Percentiles rank a stretch among this genome's conserved stretches.
Conservation (phyloP, 2,113 vertebrate species). For the Lichenostomus cassidix region DNA sequence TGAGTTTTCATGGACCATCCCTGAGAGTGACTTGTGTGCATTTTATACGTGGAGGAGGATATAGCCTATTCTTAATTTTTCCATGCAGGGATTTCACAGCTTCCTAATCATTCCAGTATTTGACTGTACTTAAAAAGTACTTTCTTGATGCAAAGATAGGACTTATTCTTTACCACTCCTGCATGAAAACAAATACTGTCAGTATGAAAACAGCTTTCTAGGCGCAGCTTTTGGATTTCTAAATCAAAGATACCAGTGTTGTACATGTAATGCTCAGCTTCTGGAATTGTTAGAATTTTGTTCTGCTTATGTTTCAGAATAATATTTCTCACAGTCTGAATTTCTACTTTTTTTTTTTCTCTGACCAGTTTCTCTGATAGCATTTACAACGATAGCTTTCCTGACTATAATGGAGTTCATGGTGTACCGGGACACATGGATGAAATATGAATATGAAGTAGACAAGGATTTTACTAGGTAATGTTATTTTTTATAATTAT, state of each 20-base stretch:
- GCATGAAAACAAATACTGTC: neutral
- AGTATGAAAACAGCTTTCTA: neutral
- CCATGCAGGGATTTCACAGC: neutral
- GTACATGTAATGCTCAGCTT: neutral
- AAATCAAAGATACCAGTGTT: neutral
- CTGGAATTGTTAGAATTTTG: neutral
- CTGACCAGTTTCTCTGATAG: conserved; percentile 91
- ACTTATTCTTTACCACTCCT: neutral
- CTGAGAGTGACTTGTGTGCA: neutral
- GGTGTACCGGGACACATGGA: conserved; percentile 95
- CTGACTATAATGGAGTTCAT: conserved; percentile 94
- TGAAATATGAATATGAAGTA: conserved; percentile 98
- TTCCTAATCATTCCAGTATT: neutral
- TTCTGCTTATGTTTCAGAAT: neutral
- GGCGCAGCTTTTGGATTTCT: neutral
- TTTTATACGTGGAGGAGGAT: neutral
- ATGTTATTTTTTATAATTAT: conserved; percentile 7
- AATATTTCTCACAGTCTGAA: neutral
- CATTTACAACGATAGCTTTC: conserved; percentile 89
- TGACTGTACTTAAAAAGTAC: neutral
- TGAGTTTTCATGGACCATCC: neutral
- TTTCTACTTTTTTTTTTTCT: neutral
- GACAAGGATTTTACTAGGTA: conserved; percentile 97
- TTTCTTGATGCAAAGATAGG: neutral
- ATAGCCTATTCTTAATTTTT: neutral